Conservation (phyloP, 1,140 invertebrate species). For the Aplysia californica region DNA sequence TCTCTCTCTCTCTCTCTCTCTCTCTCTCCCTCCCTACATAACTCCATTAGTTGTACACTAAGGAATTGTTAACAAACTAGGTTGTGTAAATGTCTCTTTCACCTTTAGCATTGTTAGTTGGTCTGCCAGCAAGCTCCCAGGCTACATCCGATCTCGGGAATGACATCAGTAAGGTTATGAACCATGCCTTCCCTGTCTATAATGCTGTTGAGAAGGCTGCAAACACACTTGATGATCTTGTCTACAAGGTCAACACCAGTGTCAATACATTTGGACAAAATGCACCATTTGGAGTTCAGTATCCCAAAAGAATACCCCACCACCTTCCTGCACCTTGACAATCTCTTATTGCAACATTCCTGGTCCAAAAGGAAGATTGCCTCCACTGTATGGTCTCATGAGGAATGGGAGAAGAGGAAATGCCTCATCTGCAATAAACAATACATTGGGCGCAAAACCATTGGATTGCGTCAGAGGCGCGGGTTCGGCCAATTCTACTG, state of each 20-base stretch:
- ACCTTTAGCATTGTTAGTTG: no score
- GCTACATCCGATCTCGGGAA: no score
- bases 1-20: no score
- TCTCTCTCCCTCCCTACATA: no score
- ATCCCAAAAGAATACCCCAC: conserved; percentile 29
- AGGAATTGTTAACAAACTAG: no score
- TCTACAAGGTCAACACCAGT: not conserved
- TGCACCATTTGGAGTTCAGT: conserved; percentile 5
- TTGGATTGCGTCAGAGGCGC: conserved; percentile 24
- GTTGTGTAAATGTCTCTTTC: no score
- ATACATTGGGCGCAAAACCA: conserved; percentile 54
- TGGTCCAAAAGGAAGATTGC: conserved; percentile 44
- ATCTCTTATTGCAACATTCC: conserved; percentile 62
- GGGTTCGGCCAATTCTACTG: not conserved
- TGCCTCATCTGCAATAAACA: conserved; percentile 69
- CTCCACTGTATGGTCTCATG: conserved; percentile 64
- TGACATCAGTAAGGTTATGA: no score
- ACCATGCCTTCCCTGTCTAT: no score
- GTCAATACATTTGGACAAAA: not conserved
- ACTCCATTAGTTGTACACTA: no score
- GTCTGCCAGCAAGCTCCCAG: no score
- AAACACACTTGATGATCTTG: not conserved
- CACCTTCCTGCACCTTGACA: conserved; percentile 62
- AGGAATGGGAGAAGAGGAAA: conserved; percentile 65
- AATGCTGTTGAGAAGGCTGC: no score